phyloP scores from a whole-genome alignment of 2,888 invertebrate species.

The Graphium colonna region DNA sequence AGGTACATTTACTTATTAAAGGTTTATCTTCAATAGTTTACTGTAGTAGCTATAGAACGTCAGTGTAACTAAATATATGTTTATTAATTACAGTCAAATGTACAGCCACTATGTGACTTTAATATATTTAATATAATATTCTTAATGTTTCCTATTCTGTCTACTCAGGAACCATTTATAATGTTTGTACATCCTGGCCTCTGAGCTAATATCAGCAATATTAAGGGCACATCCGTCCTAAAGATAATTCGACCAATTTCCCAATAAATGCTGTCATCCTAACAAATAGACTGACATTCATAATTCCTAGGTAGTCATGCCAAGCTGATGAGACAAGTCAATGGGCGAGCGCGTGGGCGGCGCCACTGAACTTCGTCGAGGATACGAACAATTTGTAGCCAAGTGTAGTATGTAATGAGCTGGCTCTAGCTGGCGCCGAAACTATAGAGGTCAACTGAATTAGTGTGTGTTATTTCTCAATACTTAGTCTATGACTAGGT shows the following conservation, averaged over 20 bases:
- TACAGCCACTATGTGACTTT: no score
- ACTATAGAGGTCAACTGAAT: conserved; percentile 1
- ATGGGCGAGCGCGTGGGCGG: conserved; percentile 59
- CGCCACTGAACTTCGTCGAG: conserved; percentile 69
- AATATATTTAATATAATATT: background rate
- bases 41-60: no score
- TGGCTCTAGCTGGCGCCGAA: conserved; percentile 12
- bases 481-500: no score
- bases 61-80: no score
- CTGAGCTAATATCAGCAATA: background rate
- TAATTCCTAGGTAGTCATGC: background rate
- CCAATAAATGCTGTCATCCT: conserved; percentile 37
- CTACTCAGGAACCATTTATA: no score
- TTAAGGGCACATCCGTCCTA: conserved; percentile 14
- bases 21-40: no score
- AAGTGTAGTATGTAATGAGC: no score
- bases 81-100: no score
- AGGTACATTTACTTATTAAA: no score
- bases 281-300: conserved; percentile 43
- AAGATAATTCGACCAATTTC: conserved; percentile 4
- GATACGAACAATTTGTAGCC: conserved; percentile 67
- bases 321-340: conserved; percentile 40
- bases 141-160: no score
- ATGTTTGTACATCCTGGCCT: background rate
- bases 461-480: no score